phyloP scores from a whole-genome alignment of 1,140 invertebrate species.

The Drosophila dunni region DNA sequence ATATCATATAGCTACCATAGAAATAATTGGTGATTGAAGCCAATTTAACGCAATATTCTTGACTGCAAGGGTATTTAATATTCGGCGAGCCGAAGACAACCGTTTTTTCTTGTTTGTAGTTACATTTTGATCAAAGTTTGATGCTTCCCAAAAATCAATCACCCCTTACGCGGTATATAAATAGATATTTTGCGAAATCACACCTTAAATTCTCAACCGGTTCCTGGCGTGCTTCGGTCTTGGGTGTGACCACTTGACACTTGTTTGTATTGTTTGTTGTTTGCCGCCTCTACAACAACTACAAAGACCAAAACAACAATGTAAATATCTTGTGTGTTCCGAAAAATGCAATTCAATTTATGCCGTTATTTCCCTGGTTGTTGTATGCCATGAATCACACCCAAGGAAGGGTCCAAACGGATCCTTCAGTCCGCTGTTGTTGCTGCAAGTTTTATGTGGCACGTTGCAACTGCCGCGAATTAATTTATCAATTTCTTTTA shows the following conservation, averaged over 20 bases:
- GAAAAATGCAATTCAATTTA: constrained; percentile 24
- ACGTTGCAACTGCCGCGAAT: constrained; percentile 61
- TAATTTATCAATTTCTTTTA: constrained; percentile 75
- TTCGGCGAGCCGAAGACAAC: too few species aligned
- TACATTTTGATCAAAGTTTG: neutral
- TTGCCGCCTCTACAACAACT: constrained; percentile 7
- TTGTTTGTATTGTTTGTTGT: constrained; percentile 23
- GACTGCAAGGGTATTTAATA: too few species aligned
- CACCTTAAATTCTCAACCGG: constrained; percentile 21
- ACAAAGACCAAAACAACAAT: constrained; percentile 2
- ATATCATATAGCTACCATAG: too few species aligned
- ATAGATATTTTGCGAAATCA: constrained; percentile 3
- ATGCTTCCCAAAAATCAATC: neutral
- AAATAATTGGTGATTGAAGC: too few species aligned
- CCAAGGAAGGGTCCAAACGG: neutral
- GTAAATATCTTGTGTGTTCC: neutral
- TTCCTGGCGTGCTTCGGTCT: constrained; percentile 7
- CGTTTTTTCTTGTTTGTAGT: too few species aligned
- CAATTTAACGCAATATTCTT: too few species aligned
- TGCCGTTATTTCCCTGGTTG: constrained; percentile 14
- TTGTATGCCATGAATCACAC: constrained; percentile 38
- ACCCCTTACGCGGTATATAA: neutral
- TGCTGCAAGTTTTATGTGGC: constrained; percentile 13
- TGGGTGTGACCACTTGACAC: constrained; percentile 27
- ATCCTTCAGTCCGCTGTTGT: constrained; percentile 9